These are phyloP conservation scores for Rhagium mordax DNA, from an alignment of 2,888 invertebrate species.

Conservation along the genomic window DNA sequence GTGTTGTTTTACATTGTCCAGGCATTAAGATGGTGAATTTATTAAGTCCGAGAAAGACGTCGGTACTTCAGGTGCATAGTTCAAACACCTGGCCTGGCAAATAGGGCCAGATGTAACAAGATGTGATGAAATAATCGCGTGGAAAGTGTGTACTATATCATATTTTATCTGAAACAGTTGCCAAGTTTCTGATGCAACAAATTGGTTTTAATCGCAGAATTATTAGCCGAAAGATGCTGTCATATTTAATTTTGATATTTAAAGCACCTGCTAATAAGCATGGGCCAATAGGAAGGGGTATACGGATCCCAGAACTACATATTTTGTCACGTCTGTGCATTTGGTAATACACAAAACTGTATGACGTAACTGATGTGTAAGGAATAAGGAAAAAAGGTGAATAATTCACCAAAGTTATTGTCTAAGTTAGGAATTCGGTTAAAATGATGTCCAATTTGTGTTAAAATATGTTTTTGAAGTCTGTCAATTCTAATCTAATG, in stretches of 20 bases:
- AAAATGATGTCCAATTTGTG: too few species aligned
- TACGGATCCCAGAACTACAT: too few species aligned
- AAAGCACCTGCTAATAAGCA: neutral
- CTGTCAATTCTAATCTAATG: too few species aligned
- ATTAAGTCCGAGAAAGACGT: neutral
- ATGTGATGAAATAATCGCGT: slow-evolving; percentile 8
- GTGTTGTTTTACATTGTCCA: neutral
- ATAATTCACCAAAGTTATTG: too few species aligned
- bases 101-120: slow-evolving; percentile 1
- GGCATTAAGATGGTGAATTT: neutral
- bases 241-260: slow-evolving; percentile 12
- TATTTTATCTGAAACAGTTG: neutral
- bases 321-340: too few species aligned
- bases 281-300: too few species aligned
- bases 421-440: too few species aligned
- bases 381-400: too few species aligned
- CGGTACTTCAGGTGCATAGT: neutral
- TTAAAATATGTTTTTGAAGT: too few species aligned
- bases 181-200: slow-evolving; percentile 29
- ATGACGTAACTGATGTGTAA: too few species aligned
- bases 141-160: neutral
- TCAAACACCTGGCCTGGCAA: slow-evolving; percentile 21
- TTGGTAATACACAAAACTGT: too few species aligned
- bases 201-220: neutral
- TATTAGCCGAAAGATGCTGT: slow-evolving; percentile 9